Evolutionary conservation across 1,140 invertebrate genomes (phyloP), one percentile per base, ranked within the genome.

Genomic region (Cyphomyrmex costatus): DNA sequence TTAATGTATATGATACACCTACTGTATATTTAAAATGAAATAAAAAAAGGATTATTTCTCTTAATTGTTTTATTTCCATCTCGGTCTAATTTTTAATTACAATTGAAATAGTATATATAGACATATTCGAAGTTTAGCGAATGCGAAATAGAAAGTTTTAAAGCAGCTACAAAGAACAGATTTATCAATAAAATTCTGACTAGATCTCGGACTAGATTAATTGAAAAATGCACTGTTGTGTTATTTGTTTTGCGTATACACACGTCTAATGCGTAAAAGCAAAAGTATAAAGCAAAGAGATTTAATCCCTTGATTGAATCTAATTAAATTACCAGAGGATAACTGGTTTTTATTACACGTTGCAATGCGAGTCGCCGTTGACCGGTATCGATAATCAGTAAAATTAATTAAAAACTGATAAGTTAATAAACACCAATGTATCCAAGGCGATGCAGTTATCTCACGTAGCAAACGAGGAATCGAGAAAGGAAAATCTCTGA

Each of bases 241-340:
- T 71, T 76, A 86, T 89, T 86, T 76, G 60, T 65, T 79, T 46
- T 53, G 12, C 21, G 60, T n/a, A n/a, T 3, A 19, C 33, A 14
- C 12, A 70, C 14, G 19, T 24, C 19, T 21, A 65, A 74, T 12
- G 2, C 24, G 46, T 14, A 70, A 33, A 53, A 60, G 49, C 42
- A 66, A 83, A 83, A 60, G 19, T 12, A 49, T n/a, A n/a, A n/a
- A n/a, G n/a, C 36, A 56, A 49, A 27, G 49, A 61, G 49, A 80
- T 61, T 53, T 8, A 63, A 42, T 66, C 33, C 73, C 51, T 33
- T 30, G 58, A 78, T 66, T 80, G 63, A 68, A 46, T 80, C 42
- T 89, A 89, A 89, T 89, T 66, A 74, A 89, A 83, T 89, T 89
- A 89, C 89, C 85, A 73, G 73, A 42, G 56, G 73, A 73, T 71